Base-by-base conservation (phyloP, 2,888 invertebrate species). In the Nasonovia ribisnigri region DNA sequence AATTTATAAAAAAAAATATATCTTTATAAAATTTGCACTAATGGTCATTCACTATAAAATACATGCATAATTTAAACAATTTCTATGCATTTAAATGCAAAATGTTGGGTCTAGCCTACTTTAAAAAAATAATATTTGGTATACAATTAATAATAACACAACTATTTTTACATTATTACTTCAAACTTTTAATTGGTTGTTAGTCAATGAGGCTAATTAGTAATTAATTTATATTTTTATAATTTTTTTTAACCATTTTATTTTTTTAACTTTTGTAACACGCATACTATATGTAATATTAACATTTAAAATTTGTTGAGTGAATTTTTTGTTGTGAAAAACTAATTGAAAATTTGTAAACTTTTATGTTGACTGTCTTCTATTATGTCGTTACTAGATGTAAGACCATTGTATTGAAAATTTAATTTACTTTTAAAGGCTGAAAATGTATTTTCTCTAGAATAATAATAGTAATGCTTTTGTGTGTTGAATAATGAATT, bases 381-480 rank as follows among this genome's bases (percentile, higher is more conserved):
- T n/a, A n/a, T n/a, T 42, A 42, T 51, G 29, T 91, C 43, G 0
- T 77, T 91, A n/a, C 24, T 91, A 0, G 5, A 51, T 51, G 29
- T 26, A 20, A 29, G 46, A 16, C 42, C 42, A 24, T 91, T 51
- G 42, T 51, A 29, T 91, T 84, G 11, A 91, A 60, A 10, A 92
- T 92, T 36, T 60, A 60, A 60, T 87, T 87, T 29, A 84, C 54
- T 91, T 54, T 84, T 48, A 43, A 92, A 92, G 87, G 60, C 87
- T 92, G 84, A 86, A 86, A 60, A 60, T 67, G 20, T 86, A 92
- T 67, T 67, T 91, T 84, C 54, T 48, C 46, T 24, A 67, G 46
- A n/a, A 57, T 43, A 54, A 20, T 43, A 91, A 51, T 48, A 26
- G 5, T 91, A 84, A 43, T 42, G 24, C 13, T 84, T 91, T 87